A percentile compares a stretch with the other conserved stretches of the same genome.
phyloP scores from a whole-genome alignment of 2,888 invertebrate genomes.

The Chironomus riparius region DNA sequence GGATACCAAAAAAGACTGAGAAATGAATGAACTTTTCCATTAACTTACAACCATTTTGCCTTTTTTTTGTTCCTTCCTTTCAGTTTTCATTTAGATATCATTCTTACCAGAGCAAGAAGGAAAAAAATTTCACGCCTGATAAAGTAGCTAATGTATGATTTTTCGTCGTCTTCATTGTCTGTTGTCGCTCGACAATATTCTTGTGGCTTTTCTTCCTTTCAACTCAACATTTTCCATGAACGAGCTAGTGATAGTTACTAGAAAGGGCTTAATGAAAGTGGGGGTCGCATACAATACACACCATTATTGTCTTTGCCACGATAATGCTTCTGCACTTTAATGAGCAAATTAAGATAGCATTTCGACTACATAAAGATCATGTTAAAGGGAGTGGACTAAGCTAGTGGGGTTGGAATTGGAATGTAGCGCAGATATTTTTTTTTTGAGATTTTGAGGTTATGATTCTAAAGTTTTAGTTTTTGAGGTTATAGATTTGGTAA shows the following conservation, averaged over 20 bases:
- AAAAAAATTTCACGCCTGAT: slow-evolving; percentile 18
- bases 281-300: neutral
- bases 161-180: neutral
- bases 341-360: slow-evolving; percentile 5
- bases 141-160: slow-evolving; percentile 11
- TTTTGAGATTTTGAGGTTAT: no score
- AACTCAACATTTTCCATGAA: neutral
- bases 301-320: neutral
- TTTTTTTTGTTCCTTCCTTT: neutral
- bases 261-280: neutral
- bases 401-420: no score
- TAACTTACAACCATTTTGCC: neutral
- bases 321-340: neutral
- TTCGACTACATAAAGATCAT: neutral
- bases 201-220: neutral
- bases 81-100: neutral
- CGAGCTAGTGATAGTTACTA: neutral
- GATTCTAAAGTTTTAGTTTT: no score
- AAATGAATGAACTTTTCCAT: slow-evolving; percentile 10
- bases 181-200: neutral
- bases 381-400: neutral
- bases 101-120: neutral
- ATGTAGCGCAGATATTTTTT: no score
- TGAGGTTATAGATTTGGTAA: no score
- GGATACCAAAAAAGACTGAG: neutral